phyloP scores from a whole-genome alignment of 2,113 vertebrate species.

The Mustelus asterias region DNA sequence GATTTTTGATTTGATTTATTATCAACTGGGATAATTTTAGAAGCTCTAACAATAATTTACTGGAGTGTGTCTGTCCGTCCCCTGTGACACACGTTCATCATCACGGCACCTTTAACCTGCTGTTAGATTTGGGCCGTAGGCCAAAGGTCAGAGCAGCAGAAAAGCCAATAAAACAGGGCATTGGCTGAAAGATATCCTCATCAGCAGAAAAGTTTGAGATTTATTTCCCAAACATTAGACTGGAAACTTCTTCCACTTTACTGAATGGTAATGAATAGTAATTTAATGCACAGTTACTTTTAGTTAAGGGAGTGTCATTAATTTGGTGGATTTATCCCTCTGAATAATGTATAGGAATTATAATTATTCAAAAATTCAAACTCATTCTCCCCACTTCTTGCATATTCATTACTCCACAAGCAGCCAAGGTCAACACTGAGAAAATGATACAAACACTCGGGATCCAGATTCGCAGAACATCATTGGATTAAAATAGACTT shows the following conservation, averaged over 20 bases:
- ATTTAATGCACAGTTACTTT: constrained; percentile 15
- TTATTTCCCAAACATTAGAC: not conserved
- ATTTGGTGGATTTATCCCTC: constrained; percentile 13
- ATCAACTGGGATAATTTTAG: too few relatives aligned
- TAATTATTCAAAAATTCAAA: constrained; percentile 11
- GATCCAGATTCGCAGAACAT: not conserved
- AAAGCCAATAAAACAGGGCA: not conserved
- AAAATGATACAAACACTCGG: not conserved
- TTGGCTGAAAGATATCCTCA: not conserved
- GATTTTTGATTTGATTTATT: too few relatives aligned
- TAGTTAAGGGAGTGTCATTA: constrained; percentile 5
- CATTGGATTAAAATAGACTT: not conserved
- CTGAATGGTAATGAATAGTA: not conserved
- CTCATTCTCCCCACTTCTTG: constrained; percentile 2
- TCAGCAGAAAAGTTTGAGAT: constrained; percentile 7
- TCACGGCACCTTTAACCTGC: not conserved
- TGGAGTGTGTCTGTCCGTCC: too few relatives aligned
- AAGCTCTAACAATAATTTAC: too few relatives aligned
- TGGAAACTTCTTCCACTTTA: not conserved
- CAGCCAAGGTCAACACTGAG: not conserved
- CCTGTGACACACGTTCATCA: not conserved
- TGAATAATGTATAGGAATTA: constrained; percentile 7
- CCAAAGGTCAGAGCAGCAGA: not conserved
- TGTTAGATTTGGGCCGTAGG: not conserved
- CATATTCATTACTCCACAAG: not conserved